Base-by-base conservation (phyloP, 2,113 vertebrate genomes). In the Hypocryptadius cinnamomeus region DNA sequence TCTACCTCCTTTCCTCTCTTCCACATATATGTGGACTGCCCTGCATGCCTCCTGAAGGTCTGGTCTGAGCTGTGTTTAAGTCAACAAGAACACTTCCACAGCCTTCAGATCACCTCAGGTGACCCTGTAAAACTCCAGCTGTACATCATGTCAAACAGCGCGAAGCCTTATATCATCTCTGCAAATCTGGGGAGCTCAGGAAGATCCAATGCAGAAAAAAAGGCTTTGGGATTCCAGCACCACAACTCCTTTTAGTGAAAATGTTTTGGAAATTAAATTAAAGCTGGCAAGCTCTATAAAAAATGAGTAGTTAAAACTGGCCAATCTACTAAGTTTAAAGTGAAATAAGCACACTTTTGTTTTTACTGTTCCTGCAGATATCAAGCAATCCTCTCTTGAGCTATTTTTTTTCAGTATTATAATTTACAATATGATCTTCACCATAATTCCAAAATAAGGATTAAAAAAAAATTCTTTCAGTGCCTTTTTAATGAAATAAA, bases 181-280 rank as follows among this genome's bases (percentile, higher is more conserved):
- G 56, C 23, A 54, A 76, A 73, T 33, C 24, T 27, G 31, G 28
- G 39, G 31, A 53, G 30, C 66, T 83, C 56, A 56, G 65, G 19
- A 83, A 72, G 20, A 60, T 31, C 39, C 60, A 70, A 3, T 5
- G 40, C 6, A 59, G 27, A 47, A 69, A 33, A 19, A 65, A 11
- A 56, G 9, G 15, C 35, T 47, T 82, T 59, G 47, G 14, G 40
- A 74, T 80, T 92, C 72, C 57, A 84, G 42, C 40, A 63, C 13
- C 6, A 6, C 11, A 47, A 59, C 5, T 56, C 17, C 13, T 80
- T 77, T 64, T 28, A 51, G 23, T 31, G n/a, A 84, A 95, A 96
- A 74, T 71, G 69, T 61, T 89, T 71, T 45, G 11, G 69, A 90
- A 92, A 89, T 82, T 57, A 60, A 84, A 76, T 94, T 90, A 69